These are phyloP conservation scores for Crioceris asparagi DNA, from an alignment of 2,888 invertebrate genomes.

Conservation along the genomic window DNA sequence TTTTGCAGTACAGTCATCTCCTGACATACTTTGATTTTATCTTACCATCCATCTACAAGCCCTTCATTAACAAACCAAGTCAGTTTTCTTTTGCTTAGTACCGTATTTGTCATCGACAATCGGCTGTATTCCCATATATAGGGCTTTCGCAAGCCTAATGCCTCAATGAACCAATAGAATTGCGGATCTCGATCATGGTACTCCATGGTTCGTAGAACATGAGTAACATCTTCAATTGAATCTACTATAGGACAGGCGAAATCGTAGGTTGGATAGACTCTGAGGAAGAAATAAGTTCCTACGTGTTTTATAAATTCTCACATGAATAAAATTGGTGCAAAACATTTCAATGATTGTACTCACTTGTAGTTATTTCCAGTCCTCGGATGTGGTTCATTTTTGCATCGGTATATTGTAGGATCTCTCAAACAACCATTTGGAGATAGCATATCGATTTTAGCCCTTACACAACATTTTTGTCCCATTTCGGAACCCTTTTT, in stretches of 20 bases:
- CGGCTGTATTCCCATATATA: constrained; percentile 95
- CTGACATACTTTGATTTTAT: neutral
- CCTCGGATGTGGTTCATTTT: constrained; percentile 86
- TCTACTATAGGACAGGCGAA: constrained; percentile 99
- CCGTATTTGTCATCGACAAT: constrained; percentile 96
- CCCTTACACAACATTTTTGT: constrained; percentile 85
- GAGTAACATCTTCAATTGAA: constrained; percentile 93
- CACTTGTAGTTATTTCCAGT: constrained; percentile 94
- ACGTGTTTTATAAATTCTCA: constrained; percentile 2
- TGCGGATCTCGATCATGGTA: constrained; percentile 97
- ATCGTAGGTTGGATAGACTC: constrained; percentile 98
- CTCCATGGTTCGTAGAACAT: constrained; percentile 94
- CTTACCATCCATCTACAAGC: constrained; percentile 88
- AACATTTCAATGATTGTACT: constrained; percentile 9
- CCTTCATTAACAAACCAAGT: constrained; percentile 97
- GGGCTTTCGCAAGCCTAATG: constrained; percentile 75
- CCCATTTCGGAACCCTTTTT: constrained; percentile 68
- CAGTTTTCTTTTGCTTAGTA: constrained; percentile 91
- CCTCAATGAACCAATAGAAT: constrained; percentile 94
- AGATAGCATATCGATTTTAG: constrained; percentile 95
- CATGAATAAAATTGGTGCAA: constrained; percentile 2
- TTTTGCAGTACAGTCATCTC: neutral
- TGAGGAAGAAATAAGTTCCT: constrained; percentile 36
- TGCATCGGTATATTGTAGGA: constrained; percentile 97
- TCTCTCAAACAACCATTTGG: constrained; percentile 95